Conservation (phyloP, 1,140 invertebrate species). For the fruit fly (Drosophila melanogaster) region Release_6_plus_ISO1_MT NT_033779.5:6690001-6690500, state of each 20-base stretch:
- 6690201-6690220: slow-evolving; percentile 32
- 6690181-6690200: slow-evolving; percentile 22
- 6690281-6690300: slow-evolving; percentile 60
- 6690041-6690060: slow-evolving; percentile 65
- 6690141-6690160: slow-evolving; percentile 74
- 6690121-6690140: slow-evolving; percentile 81
- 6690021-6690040: slow-evolving; percentile 32
- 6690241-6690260: slow-evolving; percentile 55
- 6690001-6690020: slow-evolving; percentile 35
- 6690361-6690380: slow-evolving; percentile 71
- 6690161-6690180: slow-evolving; percentile 59
- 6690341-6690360: slow-evolving; percentile 71
- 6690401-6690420: slow-evolving; percentile 69
- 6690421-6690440: slow-evolving; percentile 70
- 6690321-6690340: slow-evolving; percentile 7
- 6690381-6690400: slow-evolving; percentile 60
- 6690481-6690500: slow-evolving; percentile 80
- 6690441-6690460: slow-evolving; percentile 57
- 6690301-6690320: slow-evolving; percentile 44
- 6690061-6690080: slow-evolving; percentile 83
- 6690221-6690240: slow-evolving; percentile 11
- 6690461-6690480: slow-evolving; percentile 21
- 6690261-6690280: slow-evolving; percentile 62
- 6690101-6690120: slow-evolving; percentile 84
- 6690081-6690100: slow-evolving; percentile 82